A percentile compares a stretch with the other conserved stretches of the same genome.
These are phyloP conservation scores for Chrysogorgia sp. DNA, from an alignment of 92 coral and sea anemone genomes.

Conservation along the genomic window DNA sequence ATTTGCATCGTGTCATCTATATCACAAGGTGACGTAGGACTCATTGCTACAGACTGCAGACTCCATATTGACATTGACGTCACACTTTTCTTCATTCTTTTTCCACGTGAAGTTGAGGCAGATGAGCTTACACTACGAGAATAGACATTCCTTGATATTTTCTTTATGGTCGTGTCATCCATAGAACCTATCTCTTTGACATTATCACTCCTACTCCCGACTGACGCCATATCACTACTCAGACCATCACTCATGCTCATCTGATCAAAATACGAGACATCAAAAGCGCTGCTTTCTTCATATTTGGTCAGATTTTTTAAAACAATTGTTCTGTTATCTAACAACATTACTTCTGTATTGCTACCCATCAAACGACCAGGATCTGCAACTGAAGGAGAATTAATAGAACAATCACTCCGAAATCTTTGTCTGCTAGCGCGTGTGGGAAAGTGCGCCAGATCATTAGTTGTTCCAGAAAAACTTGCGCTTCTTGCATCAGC, in stretches of 20 bases:
- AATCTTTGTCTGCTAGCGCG: conserved; percentile 24
- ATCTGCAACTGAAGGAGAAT: conserved; percentile 11
- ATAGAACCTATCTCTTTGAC: conserved; percentile 26
- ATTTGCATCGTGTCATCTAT: conserved; percentile 20
- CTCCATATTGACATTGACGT: conserved; percentile 41
- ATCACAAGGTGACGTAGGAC: conserved; percentile 37
- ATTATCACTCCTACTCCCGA: conserved; percentile 22
- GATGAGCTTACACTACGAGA: conserved; percentile 38
- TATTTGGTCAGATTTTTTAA: conserved; percentile 29
- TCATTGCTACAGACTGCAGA: conserved; percentile 33
- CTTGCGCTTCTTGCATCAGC: conserved; percentile 93
- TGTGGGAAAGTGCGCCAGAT: conserved; percentile 18
- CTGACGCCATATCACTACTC: conserved; percentile 18
- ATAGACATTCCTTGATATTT: conserved; percentile 13
- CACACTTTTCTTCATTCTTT: conserved; percentile 27
- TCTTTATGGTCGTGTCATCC: conserved; percentile 17
- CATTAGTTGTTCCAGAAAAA: conserved; percentile 91
- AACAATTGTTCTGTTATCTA: conserved; percentile 87
- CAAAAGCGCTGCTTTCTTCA: conserved; percentile 25
- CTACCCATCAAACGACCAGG: conserved; percentile 15
- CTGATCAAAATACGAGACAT: conserved; percentile 32
- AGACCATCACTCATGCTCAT: conserved; percentile 40
- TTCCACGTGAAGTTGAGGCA: conserved; percentile 29
- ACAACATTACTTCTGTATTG: conserved; percentile 81
- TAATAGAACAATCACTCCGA: conserved; percentile 35